phyloP scores from a whole-genome alignment of 2,113 vertebrate genomes.

The Pterophyllum scalare region DNA sequence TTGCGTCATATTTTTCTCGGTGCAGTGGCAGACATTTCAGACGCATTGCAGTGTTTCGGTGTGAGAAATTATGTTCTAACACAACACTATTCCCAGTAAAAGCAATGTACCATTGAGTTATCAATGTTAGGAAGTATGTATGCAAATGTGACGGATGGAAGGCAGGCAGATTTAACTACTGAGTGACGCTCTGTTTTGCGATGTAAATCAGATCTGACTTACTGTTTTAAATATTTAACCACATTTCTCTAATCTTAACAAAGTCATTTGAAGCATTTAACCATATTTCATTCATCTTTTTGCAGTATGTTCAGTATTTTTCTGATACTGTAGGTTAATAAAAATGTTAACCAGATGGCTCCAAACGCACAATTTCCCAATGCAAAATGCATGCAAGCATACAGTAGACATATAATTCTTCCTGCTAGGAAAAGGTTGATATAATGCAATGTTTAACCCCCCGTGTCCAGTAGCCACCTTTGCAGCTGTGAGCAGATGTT shows the following conservation, averaged over 20 bases:
- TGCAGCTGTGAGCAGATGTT: slow-evolving; percentile 61
- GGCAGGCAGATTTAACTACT: neutral
- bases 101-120: neutral
- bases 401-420: neutral
- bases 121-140: neutral
- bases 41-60: neutral
- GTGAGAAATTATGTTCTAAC: neutral
- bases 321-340: neutral
- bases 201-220: neutral
- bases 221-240: neutral
- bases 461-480: slow-evolving; percentile 31
- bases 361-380: neutral
- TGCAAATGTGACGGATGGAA: neutral
- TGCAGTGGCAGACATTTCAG: slow-evolving; percentile 10
- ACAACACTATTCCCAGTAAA: neutral
- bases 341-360: neutral
- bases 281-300: neutral
- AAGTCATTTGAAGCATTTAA: neutral
- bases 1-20: slow-evolving; percentile 10
- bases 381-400: neutral
- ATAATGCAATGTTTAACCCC: slow-evolving; percentile 51
- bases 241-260: neutral
- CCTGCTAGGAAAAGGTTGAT: neutral
- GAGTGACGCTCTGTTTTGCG: neutral
- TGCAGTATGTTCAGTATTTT: neutral